These are phyloP conservation scores for Ornithoptera priamus DNA, from an alignment of 2,888 invertebrate species.

Conservation along the genomic window DNA sequence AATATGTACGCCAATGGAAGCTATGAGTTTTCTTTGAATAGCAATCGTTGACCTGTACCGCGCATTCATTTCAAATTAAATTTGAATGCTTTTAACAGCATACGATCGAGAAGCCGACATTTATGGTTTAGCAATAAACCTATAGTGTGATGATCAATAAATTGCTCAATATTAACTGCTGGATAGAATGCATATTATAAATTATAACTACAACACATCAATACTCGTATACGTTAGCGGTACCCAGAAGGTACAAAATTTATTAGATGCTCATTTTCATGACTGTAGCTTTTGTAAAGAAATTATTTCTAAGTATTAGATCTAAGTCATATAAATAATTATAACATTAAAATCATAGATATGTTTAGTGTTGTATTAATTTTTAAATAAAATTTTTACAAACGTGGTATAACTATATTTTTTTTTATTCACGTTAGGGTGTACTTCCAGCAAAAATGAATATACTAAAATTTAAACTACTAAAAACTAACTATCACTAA, in stretches of 20 bases:
- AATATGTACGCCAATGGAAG: not conserved
- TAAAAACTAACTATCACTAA: too few relatives aligned
- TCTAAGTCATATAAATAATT: not conserved
- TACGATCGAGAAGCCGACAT: constrained; percentile 1
- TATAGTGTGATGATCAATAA: constrained; percentile 18
- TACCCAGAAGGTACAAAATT: constrained; percentile 18
- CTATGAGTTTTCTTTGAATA: constrained; percentile 1
- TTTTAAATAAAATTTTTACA: too few relatives aligned
- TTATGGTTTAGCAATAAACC: constrained; percentile 12
- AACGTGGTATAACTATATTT: too few relatives aligned
- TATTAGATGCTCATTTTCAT: constrained; percentile 18
- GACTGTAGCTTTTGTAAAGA: constrained; percentile 9
- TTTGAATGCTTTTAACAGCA: constrained; percentile 6
- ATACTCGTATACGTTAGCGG: constrained; percentile 6
- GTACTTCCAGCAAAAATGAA: too few relatives aligned
- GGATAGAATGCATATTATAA: constrained; percentile 15
- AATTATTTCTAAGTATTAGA: not conserved
- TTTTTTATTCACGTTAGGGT: too few relatives aligned
- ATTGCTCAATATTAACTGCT: constrained; percentile 10
- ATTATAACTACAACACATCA: constrained; percentile 8
- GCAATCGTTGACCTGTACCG: not conserved
- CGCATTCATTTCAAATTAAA: not conserved
- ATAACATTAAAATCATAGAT: too few relatives aligned
- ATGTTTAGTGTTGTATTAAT: too few relatives aligned
- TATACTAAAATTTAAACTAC: too few relatives aligned